A percentile compares a stretch with the other conserved stretches of the same genome.
These are phyloP conservation scores for Molorchus minor DNA, from an alignment of 2,888 invertebrate genomes.

Conservation along the genomic window DNA sequence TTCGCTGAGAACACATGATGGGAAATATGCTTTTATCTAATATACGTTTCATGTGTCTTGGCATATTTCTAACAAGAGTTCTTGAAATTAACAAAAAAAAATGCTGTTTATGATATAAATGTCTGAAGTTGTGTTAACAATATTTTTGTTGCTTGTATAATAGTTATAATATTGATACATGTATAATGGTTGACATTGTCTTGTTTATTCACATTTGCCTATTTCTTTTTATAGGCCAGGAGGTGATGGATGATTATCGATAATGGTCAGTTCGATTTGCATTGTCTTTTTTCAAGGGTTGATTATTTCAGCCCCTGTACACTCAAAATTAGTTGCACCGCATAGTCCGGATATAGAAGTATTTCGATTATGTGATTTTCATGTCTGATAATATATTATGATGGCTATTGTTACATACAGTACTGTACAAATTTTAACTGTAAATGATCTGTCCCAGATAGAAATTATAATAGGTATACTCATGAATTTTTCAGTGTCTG, in stretches of 20 bases:
- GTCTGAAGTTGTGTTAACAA: too few relatives aligned
- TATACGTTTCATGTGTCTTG: not conserved
- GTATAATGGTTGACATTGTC: too few relatives aligned
- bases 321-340: not conserved
- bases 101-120: too few relatives aligned
- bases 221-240: too few relatives aligned
- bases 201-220: too few relatives aligned
- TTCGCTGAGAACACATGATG: not conserved
- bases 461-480: not conserved
- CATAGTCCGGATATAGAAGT: not conserved
- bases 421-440: not conserved
- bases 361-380: too few relatives aligned
- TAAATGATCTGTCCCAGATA: not conserved
- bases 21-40: not conserved
- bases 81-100: not conserved
- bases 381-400: not conserved
- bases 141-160: too few relatives aligned
- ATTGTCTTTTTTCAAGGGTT: too few relatives aligned
- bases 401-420: not conserved
- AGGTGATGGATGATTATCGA: too few relatives aligned
- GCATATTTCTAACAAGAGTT: not conserved
- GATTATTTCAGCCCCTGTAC: too few relatives aligned
- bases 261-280: too few relatives aligned
- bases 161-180: too few relatives aligned
- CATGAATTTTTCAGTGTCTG: constrained; percentile 4